Percentiles rank a stretch among this genome's conserved stretches.
These are phyloP conservation scores for Pelodiscus sinensis DNA, from an alignment of 2,113 vertebrate species.

Conservation along the genomic window DNA sequence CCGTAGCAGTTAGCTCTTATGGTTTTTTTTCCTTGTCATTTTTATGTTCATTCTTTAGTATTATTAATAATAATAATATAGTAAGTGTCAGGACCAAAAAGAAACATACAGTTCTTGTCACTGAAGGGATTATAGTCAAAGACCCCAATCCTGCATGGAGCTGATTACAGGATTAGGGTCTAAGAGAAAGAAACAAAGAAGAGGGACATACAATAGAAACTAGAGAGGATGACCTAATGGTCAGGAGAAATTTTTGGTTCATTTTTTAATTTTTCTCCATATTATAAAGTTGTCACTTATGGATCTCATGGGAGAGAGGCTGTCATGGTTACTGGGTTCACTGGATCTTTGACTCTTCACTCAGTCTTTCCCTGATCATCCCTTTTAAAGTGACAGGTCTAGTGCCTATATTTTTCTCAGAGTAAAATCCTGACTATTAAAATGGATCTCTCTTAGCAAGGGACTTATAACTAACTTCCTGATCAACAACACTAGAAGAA, in stretches of 20 bases:
- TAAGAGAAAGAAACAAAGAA: background rate
- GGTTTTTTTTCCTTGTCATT: rapidly evolving
- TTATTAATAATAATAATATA: background rate
- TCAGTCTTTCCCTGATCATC: background rate
- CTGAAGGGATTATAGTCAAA: background rate
- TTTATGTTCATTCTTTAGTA: background rate
- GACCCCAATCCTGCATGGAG: background rate
- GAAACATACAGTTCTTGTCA: constrained; percentile 6
- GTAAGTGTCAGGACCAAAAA: background rate
- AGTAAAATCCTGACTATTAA: background rate
- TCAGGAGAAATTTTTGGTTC: background rate
- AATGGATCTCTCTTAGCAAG: background rate
- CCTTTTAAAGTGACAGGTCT: background rate
- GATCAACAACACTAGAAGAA: background rate
- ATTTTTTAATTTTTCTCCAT: background rate
- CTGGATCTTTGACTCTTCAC: background rate
- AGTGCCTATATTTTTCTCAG: background rate
- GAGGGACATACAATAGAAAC: background rate
- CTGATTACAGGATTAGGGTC: background rate
- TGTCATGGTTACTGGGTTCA: background rate
- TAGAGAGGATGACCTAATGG: background rate
- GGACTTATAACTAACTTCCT: background rate
- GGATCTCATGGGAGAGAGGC: background rate
- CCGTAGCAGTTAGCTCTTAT: background rate
- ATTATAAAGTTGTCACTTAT: background rate